Evolutionary conservation across 2,888 invertebrate species (phyloP).

Genomic region (Lepetodrilus schrolli): DNA sequence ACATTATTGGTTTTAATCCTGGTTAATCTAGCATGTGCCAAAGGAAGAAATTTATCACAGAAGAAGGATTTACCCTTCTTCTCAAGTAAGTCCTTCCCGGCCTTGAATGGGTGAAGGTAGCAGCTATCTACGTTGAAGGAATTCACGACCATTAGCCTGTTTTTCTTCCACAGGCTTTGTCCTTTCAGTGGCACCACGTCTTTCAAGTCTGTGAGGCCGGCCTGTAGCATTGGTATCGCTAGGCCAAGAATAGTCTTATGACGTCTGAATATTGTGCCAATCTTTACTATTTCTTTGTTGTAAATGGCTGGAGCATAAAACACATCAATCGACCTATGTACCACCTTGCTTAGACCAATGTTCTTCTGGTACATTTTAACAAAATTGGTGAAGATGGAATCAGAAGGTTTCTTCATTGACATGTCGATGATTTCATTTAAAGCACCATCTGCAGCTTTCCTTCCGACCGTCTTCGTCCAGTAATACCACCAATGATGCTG

Average conservation of each 20-base stretch:
- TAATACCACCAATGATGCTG: conserved; percentile 10
- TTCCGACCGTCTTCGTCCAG: conserved; percentile 1
- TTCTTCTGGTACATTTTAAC: background rate
- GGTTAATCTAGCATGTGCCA: no score
- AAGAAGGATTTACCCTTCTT: background rate
- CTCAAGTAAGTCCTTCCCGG: background rate
- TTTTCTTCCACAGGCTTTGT: conserved; percentile 6
- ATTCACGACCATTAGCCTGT: background rate
- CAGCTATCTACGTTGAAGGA: background rate
- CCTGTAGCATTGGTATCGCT: background rate
- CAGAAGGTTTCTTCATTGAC: background rate
- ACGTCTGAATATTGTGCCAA: conserved; percentile 14
- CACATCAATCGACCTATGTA: conserved; percentile 8
- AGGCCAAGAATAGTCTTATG: conserved; percentile 4
- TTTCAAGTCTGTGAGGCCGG: background rate
- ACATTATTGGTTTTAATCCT: no score
- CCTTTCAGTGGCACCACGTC: conserved; percentile 4
- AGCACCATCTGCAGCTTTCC: background rate
- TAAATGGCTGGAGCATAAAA: conserved; percentile 13
- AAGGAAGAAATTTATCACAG: conserved; percentile 12
- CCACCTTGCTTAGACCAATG: background rate
- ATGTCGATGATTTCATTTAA: background rate
- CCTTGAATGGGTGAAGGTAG: conserved; percentile 25
- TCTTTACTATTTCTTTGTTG: background rate
- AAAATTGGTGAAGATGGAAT: conserved; percentile 7